phyloP scores from a whole-genome alignment of 2,113 vertebrate species.

The Dryoscopus gambensis region DNA sequence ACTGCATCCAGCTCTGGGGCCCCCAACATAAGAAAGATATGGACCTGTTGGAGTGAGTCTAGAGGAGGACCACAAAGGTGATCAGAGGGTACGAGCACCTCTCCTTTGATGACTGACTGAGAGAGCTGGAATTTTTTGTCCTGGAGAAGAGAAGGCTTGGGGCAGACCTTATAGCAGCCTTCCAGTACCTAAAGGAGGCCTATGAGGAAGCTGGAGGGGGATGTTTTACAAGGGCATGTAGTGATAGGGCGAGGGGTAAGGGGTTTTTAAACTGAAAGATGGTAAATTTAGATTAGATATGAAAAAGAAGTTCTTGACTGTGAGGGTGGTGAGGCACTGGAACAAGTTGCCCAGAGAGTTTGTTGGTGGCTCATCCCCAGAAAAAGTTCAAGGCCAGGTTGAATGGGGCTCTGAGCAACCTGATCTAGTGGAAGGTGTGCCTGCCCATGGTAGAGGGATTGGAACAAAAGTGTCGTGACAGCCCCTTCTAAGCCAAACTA shows the following conservation, averaged over 20 bases:
- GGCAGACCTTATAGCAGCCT: not conserved
- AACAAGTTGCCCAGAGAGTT: not conserved
- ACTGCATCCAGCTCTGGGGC: not conserved
- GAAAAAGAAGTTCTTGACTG: not conserved
- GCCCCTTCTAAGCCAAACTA: not conserved
- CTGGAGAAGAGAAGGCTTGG: not conserved
- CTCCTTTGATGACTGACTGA: not conserved
- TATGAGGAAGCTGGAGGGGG: not conserved
- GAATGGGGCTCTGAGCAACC: not conserved
- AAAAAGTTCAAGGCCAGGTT: not conserved
- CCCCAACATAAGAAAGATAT: too few species aligned
- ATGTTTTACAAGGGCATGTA: not conserved
- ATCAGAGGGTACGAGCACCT: not conserved
- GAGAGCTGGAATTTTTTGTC: not conserved
- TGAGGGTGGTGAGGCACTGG: not conserved
- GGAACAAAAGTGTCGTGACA: not conserved
- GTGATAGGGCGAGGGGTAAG: not conserved
- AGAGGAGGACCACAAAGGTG: not conserved
- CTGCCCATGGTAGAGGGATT: not conserved
- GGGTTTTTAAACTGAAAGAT: not conserved
- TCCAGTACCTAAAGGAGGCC: not conserved
- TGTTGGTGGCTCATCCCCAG: not conserved
- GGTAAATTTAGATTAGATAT: not conserved
- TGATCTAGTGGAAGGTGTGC: not conserved
- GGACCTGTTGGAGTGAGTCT: not conserved